Evolutionary conservation across 2,888 invertebrate genomes (phyloP).

Genomic region (Dryomyza anilis): DNA sequence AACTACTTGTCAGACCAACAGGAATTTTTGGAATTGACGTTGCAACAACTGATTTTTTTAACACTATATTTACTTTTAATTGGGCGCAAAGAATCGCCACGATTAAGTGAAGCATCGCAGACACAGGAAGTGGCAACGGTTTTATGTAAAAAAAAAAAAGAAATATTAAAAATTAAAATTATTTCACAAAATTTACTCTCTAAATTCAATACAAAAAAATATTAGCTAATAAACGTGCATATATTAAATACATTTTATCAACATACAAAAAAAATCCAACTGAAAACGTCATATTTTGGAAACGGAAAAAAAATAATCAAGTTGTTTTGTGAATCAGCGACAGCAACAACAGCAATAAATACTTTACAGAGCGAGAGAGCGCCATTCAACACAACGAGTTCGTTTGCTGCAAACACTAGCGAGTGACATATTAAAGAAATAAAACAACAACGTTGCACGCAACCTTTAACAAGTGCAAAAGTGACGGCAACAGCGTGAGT

Average conservation of each 20-base stretch:
- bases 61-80: neutral
- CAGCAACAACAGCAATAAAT: constrained; percentile 37
- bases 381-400: no score
- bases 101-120: constrained; percentile 4
- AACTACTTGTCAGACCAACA: no score
- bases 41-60: neutral
- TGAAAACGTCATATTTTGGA: no score
- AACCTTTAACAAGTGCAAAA: constrained; percentile 49
- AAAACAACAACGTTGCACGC: constrained; percentile 46
- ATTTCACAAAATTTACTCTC: constrained; percentile 7
- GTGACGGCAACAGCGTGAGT: constrained; percentile 59
- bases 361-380: no score
- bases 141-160: no score
- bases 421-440: no score
- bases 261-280: constrained; percentile 20
- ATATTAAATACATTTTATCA: constrained; percentile 10
- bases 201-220: neutral
- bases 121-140: constrained; percentile 10
- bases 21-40: constrained; percentile 12
- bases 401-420: neutral
- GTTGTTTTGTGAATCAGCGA: constrained; percentile 34
- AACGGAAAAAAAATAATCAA: constrained; percentile 21
- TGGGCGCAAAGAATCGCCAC: neutral
- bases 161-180: no score
- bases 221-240: constrained; percentile 1